These are phyloP conservation scores for Cebidichthys violaceus DNA, from an alignment of 2,113 vertebrate genomes.

Conservation along the genomic window DNA sequence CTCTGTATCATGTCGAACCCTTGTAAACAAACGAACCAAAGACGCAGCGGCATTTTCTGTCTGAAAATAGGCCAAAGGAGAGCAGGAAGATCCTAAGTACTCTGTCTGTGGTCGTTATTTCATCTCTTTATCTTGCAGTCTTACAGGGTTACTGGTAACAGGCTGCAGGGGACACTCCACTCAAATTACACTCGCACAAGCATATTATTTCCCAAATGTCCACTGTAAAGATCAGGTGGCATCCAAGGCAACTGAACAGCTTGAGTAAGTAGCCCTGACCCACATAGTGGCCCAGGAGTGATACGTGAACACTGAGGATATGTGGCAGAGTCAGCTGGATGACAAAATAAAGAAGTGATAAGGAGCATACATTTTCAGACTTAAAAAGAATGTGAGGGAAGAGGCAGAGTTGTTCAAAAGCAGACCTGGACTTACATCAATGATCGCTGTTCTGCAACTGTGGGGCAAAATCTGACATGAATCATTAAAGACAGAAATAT, in stretches of 20 bases:
- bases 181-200: conserved; percentile 66
- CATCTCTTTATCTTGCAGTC: conserved; percentile 56
- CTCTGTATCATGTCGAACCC: neutral
- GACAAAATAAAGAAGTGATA: conserved; percentile 20
- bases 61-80: conserved; percentile 53
- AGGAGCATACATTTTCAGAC: conserved; percentile 18
- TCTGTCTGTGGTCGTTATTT: conserved; percentile 46
- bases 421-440: conserved; percentile 23
- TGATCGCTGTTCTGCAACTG: neutral
- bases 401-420: conserved; percentile 32
- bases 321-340: neutral
- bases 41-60: conserved; percentile 3
- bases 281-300: conserved; percentile 25
- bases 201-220: conserved; percentile 63
- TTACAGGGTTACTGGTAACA: conserved; percentile 67
- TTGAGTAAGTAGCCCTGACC: conserved; percentile 44
- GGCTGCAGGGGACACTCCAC: conserved; percentile 33
- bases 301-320: conserved; percentile 20
- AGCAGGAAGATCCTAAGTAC: conserved; percentile 37
- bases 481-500: conserved; percentile 11
- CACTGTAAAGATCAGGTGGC: conserved; percentile 61
- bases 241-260: conserved; percentile 12
- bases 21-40: conserved; percentile 11
- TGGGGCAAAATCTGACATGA: neutral
- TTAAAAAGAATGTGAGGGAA: conserved; percentile 16